Evolutionary conservation across 2,888 invertebrate species (phyloP), one percentile per base, ranked within the genome.

Genomic region (Linyphia triangularis): DNA sequence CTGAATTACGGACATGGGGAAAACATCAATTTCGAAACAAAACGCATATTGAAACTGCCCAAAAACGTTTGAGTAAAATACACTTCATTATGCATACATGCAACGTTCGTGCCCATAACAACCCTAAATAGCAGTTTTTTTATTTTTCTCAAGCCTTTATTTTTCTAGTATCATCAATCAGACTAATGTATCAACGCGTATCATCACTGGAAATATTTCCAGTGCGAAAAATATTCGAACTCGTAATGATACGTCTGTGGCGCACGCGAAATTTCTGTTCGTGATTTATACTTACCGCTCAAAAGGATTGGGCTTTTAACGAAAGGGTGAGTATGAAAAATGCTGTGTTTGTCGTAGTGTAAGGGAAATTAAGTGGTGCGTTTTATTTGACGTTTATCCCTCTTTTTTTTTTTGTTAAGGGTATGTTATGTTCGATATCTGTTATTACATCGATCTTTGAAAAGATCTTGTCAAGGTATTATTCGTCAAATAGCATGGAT

Each of bases 191-290:
- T 73, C 63, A 51, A 22, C 51, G 19, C 51, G 22, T 9, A 69
- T 33, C 63, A 70, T 22, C 19, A 63, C 7, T 19, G 69, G 43
- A 43, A 73, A 33, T 67, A 57, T 65, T 67, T 37, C 33, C 19
- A 57, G 75, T 75, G 84, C 75, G 75, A 84, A 84, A 33, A 33
- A 75, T 84, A 75, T 84, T 67, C 57, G 57, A 75, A 75, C 67
- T 57, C 33, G 57, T 84, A 84, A 84, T 84, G 65, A 84, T 84
- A 84, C 51, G 65, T 75, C 67, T 84, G 73, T 65, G 26, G 9
- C 26, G 59, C 82, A 82, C 82, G 82, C 70, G 51, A 82, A 33
- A n/a, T n/a, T 61, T 26, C 40, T 61, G 16, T 69, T 4, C 33
- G 22, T 82, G 82, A 72, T 72, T 13, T 61, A 61, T 61, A 37